Evolutionary conservation across 64 coral and sea anemone genomes (phyloP), one percentile per base, ranked within the genome.

Genomic region (Anthopleura sola): DNA sequence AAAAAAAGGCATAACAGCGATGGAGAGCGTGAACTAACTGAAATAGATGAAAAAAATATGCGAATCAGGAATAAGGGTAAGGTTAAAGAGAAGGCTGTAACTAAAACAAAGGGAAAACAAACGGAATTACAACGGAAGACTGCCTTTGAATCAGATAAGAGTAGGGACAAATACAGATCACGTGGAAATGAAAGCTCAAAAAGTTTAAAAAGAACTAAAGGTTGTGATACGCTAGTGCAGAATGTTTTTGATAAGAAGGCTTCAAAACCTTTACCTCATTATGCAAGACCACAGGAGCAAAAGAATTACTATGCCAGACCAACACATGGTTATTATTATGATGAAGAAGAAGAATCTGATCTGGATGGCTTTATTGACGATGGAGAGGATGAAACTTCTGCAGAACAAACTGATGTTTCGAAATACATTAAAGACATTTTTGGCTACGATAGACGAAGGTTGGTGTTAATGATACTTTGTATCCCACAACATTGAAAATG

Each of bases 311-410:
- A 71, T 17, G 29, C 66, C n/a, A 71, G 28, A 10, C 28, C 66
- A 11, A 33, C 24, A 34, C 28, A 10, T 31, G 11, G 9, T 28
- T 80, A 81, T 81, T 46, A 21, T 3, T 15, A 83, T 39, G 29
- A 60, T 29, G 48, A 83, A 26, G 82, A 83, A 31, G 29, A 49
- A 15, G 83, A 91, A 3, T 71, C 66, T 86, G 89, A 81, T 38
- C 55, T 80, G 33, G 84, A 86, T 86, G 89, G 83, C 26, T 91
- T 91, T 48, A 91, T 91, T 86, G 89, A 86, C 51, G 89, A 91
- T 68, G 88, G 36, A 15, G 82, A 66, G 0, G 68, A 85, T 15
- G 75, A 80, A 29, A 31, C 38, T 0, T 84, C 49, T 84, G 20
- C 33, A 55, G 38, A 31, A 26, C n/a, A 71, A 31, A 32, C 66